Percentiles rank a stretch among this genome's conserved stretches.
Evolutionary conservation across 2,888 invertebrate genomes (phyloP).

Genomic region (Plagodis pulveraria): DNA sequence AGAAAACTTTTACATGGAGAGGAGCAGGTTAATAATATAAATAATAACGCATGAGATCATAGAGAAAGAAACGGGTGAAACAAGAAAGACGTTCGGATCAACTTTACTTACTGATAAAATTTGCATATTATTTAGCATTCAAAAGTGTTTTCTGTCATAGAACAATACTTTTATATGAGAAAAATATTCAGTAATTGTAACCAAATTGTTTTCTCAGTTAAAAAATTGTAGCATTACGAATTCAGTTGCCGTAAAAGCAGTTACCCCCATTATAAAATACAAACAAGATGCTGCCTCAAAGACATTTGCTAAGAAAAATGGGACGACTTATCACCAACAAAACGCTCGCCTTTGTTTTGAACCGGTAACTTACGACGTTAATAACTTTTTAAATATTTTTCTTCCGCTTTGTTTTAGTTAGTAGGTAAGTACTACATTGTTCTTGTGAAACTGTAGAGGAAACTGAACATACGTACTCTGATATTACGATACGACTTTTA

Average conservation of each 20-base stretch:
- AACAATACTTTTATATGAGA: too few relatives aligned
- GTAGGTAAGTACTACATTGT: constrained; percentile 6
- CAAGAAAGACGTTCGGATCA: too few relatives aligned
- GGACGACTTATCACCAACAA: constrained; percentile 29
- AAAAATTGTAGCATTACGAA: neutral
- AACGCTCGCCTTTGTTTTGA: constrained; percentile 23
- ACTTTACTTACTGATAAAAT: too few relatives aligned
- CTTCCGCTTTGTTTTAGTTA: constrained; percentile 8
- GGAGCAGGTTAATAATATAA: too few relatives aligned
- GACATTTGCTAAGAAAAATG: constrained; percentile 28
- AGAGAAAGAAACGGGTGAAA: too few relatives aligned
- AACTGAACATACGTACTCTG: constrained; percentile 2
- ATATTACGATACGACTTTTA: neutral
- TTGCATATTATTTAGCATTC: too few relatives aligned
- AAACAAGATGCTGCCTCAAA: constrained; percentile 22
- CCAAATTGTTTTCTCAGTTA: too few relatives aligned
- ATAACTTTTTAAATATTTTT: constrained; percentile 31
- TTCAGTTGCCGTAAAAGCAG: constrained; percentile 7
- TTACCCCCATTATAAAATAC: constrained; percentile 21
- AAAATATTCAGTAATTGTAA: too few relatives aligned
- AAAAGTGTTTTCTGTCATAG: too few relatives aligned
- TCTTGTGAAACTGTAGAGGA: constrained; percentile 12
- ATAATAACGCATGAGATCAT: too few relatives aligned
- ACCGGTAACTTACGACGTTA: constrained; percentile 25
- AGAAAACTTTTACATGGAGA: too few relatives aligned